Evolutionary conservation across 2,888 invertebrate species (phyloP).

Genomic region (Ormyrus rosae): DNA sequence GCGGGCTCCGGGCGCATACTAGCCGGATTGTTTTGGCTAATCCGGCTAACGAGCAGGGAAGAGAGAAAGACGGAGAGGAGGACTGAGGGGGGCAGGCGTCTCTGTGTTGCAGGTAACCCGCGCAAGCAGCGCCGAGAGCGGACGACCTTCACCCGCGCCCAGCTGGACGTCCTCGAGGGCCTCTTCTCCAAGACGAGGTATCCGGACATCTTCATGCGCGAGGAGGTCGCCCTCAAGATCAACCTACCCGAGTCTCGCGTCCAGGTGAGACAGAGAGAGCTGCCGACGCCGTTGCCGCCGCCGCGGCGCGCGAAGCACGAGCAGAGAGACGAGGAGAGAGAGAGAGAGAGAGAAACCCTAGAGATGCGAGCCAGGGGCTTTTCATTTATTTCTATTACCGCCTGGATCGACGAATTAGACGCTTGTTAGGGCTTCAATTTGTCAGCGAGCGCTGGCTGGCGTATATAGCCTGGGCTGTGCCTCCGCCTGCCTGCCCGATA

Average conservation of each 20-base stretch:
- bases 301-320: background rate
- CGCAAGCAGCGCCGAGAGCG: slow-evolving; percentile 97
- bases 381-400: slow-evolving; percentile 57
- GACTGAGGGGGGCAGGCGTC: slow-evolving; percentile 25
- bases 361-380: slow-evolving; percentile 43
- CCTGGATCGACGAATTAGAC: slow-evolving; percentile 56
- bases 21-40: slow-evolving; percentile 55
- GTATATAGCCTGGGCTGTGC: too few species aligned
- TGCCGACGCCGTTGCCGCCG: background rate
- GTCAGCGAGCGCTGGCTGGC: slow-evolving; percentile 44
- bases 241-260: slow-evolving; percentile 98
- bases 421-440: slow-evolving; percentile 58
- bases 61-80: slow-evolving; percentile 34
- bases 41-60: slow-evolving; percentile 54
- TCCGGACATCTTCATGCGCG: slow-evolving; percentile 99
- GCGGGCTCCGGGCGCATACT: background rate
- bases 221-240: slow-evolving; percentile 98
- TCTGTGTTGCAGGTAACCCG: slow-evolving; percentile 77
- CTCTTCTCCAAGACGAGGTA: slow-evolving; percentile 97
- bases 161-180: slow-evolving; percentile 95
- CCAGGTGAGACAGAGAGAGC: slow-evolving; percentile 83
- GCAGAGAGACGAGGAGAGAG: background rate
- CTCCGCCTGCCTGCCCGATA: slow-evolving; percentile 21
- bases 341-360: slow-evolving; percentile 25
- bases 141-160: slow-evolving; percentile 97